Percentiles rank a stretch among this genome's conserved stretches.
Evolutionary conservation across 2,888 invertebrate species (phyloP).

Genomic region (Ormyrus thymus): DNA sequence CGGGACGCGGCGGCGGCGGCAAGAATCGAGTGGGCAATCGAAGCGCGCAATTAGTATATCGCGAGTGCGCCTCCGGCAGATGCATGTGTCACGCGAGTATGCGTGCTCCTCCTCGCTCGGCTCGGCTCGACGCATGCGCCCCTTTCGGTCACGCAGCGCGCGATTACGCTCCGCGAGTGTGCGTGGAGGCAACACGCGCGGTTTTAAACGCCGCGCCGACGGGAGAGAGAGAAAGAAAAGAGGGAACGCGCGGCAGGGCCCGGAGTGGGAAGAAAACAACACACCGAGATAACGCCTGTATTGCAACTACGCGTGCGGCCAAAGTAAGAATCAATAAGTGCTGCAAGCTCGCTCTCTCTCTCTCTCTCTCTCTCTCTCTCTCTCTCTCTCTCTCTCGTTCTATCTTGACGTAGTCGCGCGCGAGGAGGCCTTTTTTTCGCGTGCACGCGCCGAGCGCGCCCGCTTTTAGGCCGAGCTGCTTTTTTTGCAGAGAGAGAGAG

Average conservation of each 20-base stretch:
- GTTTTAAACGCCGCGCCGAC: constrained; percentile 24
- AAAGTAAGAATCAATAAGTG: constrained; percentile 53
- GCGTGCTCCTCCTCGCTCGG: constrained; percentile 42
- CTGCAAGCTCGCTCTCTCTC: constrained; percentile 6
- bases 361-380: constrained; percentile 4
- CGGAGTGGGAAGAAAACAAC: too few species aligned
- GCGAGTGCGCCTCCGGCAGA: constrained; percentile 43
- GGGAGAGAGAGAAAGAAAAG: constrained; percentile 5
- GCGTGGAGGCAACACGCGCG: constrained; percentile 5
- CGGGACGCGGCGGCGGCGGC: not conserved
- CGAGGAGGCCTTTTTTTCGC: not conserved
- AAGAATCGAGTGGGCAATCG: constrained; percentile 56
- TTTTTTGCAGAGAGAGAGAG: constrained; percentile 3
- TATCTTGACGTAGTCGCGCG: constrained; percentile 23
- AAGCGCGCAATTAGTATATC: constrained; percentile 60
- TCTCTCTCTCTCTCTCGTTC: not conserved
- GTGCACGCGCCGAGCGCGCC: too few species aligned
- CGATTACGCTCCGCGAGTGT: not conserved
- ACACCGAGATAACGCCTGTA: constrained; percentile 33
- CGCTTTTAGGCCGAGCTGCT: not conserved
- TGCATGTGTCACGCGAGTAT: constrained; percentile 58
- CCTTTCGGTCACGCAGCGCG: not conserved
- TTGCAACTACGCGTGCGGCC: constrained; percentile 39
- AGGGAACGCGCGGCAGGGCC: not conserved
- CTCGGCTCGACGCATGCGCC: constrained; percentile 33